These are phyloP conservation scores for Phenacoccus solenopsis DNA, from an alignment of 1,140 invertebrate species.

Conservation along the genomic window DNA sequence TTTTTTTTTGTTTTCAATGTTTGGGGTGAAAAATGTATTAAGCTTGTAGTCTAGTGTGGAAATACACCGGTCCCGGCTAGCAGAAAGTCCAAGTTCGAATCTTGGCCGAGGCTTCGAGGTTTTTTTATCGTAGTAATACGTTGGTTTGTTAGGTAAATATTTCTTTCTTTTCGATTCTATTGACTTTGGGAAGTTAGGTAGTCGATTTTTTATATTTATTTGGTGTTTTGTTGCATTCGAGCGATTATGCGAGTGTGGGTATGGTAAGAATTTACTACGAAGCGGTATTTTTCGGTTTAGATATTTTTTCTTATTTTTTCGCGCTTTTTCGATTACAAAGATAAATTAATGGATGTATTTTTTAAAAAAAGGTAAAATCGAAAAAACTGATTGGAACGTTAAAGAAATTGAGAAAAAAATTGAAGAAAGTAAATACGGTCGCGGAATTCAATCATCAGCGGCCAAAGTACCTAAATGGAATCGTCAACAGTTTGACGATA, in stretches of 20 bases:
- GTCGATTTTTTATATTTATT: too few relatives aligned
- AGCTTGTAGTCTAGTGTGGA: background rate
- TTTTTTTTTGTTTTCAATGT: background rate
- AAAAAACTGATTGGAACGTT: slow-evolving; percentile 84
- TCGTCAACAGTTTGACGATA: slow-evolving; percentile 52
- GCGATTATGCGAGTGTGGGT: too few relatives aligned
- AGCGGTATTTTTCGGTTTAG: too few relatives aligned
- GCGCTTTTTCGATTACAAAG: too few relatives aligned
- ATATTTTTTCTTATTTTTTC: too few relatives aligned
- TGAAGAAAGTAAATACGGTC: slow-evolving; percentile 61
- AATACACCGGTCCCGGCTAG: background rate
- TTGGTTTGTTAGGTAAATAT: too few relatives aligned
- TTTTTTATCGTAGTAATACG: background rate
- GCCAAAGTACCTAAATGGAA: slow-evolving; percentile 85
- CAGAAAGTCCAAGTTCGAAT: background rate
- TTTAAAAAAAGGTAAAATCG: slow-evolving; percentile 54
- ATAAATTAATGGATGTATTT: background rate
- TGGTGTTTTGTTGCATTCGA: too few relatives aligned
- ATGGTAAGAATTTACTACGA: too few relatives aligned
- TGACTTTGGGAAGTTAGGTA: background rate
- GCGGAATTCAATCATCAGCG: slow-evolving; percentile 45
- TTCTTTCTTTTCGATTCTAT: too few relatives aligned
- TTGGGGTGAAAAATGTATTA: background rate
- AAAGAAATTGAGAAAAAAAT: slow-evolving; percentile 84
- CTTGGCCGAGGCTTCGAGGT: background rate